These are phyloP conservation scores for Sminthurinus signatus DNA, from an alignment of 1,140 invertebrate genomes.

Conservation along the genomic window DNA sequence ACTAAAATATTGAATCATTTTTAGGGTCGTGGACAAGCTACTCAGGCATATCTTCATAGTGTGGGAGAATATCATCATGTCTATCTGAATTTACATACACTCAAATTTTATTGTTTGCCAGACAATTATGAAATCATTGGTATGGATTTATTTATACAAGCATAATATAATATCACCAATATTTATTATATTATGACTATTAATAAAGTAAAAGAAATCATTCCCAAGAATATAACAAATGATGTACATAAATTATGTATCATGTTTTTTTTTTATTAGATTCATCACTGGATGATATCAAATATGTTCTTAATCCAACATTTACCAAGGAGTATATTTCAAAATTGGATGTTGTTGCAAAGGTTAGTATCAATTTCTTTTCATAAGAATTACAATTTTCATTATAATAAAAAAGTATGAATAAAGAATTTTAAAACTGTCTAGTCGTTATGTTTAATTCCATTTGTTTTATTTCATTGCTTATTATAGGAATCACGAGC, in stretches of 20 bases:
- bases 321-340: conserved; percentile 77
- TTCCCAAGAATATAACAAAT: background rate
- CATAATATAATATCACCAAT: background rate
- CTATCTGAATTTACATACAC: conserved; percentile 91
- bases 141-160: conserved; percentile 43
- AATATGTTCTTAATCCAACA: conserved; percentile 97
- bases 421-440: background rate
- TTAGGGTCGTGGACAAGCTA: conserved; percentile 90
- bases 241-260: background rate
- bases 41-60: conserved; percentile 98
- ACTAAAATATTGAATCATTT: no score
- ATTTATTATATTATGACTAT: background rate
- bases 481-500: conserved; percentile 64
- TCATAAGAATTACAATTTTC: background rate
- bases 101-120: conserved; percentile 98
- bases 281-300: conserved; percentile 97
- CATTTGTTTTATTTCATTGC: conserved; percentile 2
- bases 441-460: background rate
- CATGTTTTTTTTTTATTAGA: conserved; percentile 60
- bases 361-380: conserved; percentile 50
- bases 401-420: background rate
- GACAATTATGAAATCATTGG: conserved; percentile 99
- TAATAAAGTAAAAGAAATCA: background rate
- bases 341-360: conserved; percentile 71
- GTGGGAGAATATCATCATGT: conserved; percentile 97